These are phyloP conservation scores for Stenodema calcarata DNA, from an alignment of 2,888 invertebrate species.

Conservation along the genomic window DNA sequence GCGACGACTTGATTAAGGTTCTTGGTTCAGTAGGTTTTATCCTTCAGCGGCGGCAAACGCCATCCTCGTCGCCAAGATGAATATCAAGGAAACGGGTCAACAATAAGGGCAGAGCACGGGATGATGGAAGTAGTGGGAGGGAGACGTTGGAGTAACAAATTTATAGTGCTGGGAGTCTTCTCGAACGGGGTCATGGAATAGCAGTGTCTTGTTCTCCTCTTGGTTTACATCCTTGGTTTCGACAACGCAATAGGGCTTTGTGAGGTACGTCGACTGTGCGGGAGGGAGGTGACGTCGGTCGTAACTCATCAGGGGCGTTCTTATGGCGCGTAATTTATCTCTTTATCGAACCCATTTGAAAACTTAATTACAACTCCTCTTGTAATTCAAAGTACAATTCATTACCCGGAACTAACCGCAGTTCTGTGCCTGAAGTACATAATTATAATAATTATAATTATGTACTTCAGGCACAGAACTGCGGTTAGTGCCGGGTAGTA, in stretches of 20 bases:
- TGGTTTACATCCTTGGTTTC: background rate
- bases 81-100: constrained; percentile 39
- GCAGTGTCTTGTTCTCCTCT: background rate
- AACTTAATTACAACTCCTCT: no score
- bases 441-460: no score
- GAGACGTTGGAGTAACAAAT: background rate
- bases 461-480: no score
- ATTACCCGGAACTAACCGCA: no score
- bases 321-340: background rate
- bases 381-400: no score
- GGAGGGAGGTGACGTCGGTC: no score
- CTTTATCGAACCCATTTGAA: no score
- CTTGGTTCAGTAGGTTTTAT: background rate
- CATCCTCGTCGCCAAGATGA: background rate
- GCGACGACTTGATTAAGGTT: constrained; percentile 28
- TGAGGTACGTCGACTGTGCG: background rate
- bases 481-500: no score
- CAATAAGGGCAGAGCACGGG: constrained; percentile 29
- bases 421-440: no score
- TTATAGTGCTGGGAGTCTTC: background rate
- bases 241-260: background rate
- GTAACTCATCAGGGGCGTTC: background rate
- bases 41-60: background rate
- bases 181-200: background rate
- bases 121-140: background rate